These are phyloP conservation scores for Phylloscopus trochiloides DNA, from an alignment of 2,113 vertebrate genomes.

Conservation along the genomic window DNA sequence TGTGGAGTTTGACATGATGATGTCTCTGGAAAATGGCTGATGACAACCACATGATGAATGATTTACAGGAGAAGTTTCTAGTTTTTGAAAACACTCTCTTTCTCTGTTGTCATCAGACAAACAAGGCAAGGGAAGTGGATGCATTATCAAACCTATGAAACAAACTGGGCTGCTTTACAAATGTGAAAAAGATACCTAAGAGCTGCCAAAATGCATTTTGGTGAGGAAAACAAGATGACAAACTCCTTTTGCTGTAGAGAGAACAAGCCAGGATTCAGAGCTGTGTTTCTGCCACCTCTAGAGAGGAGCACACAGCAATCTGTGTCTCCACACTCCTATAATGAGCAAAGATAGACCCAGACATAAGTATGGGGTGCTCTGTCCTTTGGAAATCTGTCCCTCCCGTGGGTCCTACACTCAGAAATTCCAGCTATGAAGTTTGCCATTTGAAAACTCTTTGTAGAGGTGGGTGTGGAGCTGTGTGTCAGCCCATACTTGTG, in stretches of 20 bases:
- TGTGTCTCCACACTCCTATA: background rate
- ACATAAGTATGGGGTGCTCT: fast-evolving
- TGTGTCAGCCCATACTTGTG: fast-evolving
- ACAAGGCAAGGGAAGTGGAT: background rate
- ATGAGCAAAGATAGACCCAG: background rate
- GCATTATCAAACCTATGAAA: background rate
- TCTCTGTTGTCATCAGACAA: background rate
- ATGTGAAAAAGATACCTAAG: background rate
- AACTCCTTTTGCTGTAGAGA: background rate
- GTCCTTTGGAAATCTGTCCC: background rate
- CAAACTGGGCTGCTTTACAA: background rate
- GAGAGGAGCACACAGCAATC: background rate
- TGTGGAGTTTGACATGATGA: background rate
- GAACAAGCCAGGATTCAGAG: background rate
- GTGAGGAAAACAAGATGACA: background rate
- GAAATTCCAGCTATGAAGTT: background rate
- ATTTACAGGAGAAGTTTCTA: background rate
- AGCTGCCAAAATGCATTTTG: background rate
- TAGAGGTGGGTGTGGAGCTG: background rate
- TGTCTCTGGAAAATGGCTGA: background rate
- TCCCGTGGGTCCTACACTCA: background rate
- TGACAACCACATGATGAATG: background rate
- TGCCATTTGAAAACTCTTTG: background rate
- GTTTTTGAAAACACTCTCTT: background rate
- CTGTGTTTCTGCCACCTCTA: background rate